These are phyloP conservation scores for Thinocorus orbignyianus DNA, from an alignment of 2,113 vertebrate species.

Conservation along the genomic window DNA sequence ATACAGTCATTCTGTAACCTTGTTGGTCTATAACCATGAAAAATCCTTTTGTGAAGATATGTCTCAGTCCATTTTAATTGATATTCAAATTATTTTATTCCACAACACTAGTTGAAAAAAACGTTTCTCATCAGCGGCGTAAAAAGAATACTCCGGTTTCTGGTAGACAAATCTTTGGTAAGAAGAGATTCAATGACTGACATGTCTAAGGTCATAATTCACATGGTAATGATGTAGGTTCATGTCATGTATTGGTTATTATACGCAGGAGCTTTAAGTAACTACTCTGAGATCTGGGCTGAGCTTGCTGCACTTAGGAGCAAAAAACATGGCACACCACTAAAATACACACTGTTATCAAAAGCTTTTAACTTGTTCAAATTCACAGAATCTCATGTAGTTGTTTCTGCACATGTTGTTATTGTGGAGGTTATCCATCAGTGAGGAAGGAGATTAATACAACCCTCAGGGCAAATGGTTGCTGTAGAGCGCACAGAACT, in stretches of 20 bases:
- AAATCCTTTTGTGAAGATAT: neutral
- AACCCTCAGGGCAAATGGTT: neutral
- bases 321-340: neutral
- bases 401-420: neutral
- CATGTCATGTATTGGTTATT: neutral
- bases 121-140: neutral
- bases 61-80: slow-evolving; percentile 20
- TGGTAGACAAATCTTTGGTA: neutral
- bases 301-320: neutral
- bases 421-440: neutral
- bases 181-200: neutral
- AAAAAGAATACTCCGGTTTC: neutral
- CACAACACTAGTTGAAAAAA: neutral
- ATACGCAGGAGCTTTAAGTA: neutral
- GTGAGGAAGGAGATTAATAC: neutral
- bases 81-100: neutral
- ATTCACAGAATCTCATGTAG: neutral
- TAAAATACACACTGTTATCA: neutral
- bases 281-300: neutral
- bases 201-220: neutral
- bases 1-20: neutral
- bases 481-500: neutral
- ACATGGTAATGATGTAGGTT: neutral
- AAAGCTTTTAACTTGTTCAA: neutral
- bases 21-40: slow-evolving; percentile 12